A percentile compares a stretch with the other conserved stretches of the same genome.
Conservation (phyloP, 1,140 invertebrate species). For the Drosophila albomicans region DNA sequence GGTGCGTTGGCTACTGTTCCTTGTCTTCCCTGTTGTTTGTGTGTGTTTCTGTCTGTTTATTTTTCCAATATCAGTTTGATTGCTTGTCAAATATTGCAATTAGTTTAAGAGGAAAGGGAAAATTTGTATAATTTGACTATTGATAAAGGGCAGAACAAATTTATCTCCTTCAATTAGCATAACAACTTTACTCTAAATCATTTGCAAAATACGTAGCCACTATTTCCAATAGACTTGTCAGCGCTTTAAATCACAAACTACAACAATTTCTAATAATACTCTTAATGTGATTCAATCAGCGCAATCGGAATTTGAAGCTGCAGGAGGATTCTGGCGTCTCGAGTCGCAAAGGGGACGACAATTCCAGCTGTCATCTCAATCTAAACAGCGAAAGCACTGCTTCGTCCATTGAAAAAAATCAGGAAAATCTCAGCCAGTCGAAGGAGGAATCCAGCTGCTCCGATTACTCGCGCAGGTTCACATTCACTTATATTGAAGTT, state of each 20-base stretch:
- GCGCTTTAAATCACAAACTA: no score
- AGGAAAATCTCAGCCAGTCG: conserved; percentile 75
- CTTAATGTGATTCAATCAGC: conserved; percentile 40
- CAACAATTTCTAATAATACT: background rate
- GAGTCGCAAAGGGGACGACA: conserved; percentile 77
- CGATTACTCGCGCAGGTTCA: conserved; percentile 76
- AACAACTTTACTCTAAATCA: no score
- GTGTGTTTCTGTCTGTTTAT: conserved; percentile 18
- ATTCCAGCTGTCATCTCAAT: conserved; percentile 70
- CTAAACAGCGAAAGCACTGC: conserved; percentile 74
- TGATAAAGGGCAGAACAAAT: no score
- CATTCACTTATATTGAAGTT: background rate
- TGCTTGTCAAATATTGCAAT: background rate
- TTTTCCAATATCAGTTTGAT: background rate
- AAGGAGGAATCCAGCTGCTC: conserved; percentile 81
- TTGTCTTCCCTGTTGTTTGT: conserved; percentile 11
- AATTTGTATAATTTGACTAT: no score
- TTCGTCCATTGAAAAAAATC: conserved; percentile 79
- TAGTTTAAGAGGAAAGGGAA: background rate
- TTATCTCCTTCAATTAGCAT: no score
- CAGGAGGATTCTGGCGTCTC: conserved; percentile 83
- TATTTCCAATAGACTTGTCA: no score
- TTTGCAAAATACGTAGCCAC: no score
- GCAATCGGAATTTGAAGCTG: conserved; percentile 66
- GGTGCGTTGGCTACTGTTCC: conserved; percentile 62